These are phyloP conservation scores for Xylota sylvarum DNA, from an alignment of 2,888 invertebrate genomes.

Conservation along the genomic window DNA sequence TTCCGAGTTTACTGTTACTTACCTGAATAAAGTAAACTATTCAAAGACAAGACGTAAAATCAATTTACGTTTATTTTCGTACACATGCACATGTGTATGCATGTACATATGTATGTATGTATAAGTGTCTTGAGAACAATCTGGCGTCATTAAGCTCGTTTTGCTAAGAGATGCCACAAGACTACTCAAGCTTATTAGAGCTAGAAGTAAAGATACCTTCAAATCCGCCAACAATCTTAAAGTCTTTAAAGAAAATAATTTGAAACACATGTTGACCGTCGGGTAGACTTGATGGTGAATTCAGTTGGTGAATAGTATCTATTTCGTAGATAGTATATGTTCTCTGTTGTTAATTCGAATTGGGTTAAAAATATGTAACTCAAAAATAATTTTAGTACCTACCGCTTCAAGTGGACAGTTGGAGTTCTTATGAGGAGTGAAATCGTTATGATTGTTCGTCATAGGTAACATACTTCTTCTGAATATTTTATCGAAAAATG, in stretches of 20 bases:
- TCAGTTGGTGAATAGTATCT: background rate
- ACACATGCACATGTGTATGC: no score
- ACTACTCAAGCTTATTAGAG: background rate
- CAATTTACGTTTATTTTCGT: no score
- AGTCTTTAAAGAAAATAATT: background rate
- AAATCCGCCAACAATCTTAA: background rate
- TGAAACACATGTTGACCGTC: background rate
- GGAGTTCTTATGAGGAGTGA: background rate
- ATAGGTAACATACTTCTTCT: background rate
- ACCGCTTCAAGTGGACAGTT: background rate
- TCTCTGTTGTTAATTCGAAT: background rate
- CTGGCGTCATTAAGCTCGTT: background rate
- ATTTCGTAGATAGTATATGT: background rate
- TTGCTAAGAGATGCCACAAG: background rate
- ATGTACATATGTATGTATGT: no score
- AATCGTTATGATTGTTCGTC: background rate
- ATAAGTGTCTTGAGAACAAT: no score
- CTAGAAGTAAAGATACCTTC: background rate
- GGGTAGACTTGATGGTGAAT: background rate
- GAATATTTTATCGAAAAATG: background rate
- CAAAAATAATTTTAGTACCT: background rate
- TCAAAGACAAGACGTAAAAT: no score
- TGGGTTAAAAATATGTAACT: background rate
- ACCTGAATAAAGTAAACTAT: no score
- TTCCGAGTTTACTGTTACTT: no score